These are phyloP conservation scores for Aurelia sp. DNA, from an alignment of 30 jellyfish, hydroid and myxozoan species.

Conservation along the genomic window DNA sequence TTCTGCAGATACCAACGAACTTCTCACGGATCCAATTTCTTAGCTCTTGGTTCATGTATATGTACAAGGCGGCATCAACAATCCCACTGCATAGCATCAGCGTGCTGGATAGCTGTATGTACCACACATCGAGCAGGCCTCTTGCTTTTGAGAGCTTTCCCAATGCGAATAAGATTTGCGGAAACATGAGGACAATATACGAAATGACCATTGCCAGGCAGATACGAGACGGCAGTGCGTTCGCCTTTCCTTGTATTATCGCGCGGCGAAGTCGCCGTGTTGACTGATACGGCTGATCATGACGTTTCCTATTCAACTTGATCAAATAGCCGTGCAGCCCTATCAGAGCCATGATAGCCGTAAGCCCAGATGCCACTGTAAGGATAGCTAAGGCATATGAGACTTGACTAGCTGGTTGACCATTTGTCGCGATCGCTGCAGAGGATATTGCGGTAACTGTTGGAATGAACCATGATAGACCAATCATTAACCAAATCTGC, in stretches of 20 bases:
- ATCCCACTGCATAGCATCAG: conserved; percentile 70
- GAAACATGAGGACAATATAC: conserved; percentile 55
- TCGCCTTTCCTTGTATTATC: conserved; percentile 1
- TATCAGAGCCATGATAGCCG: conserved; percentile 31
- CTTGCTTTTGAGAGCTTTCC: conserved; percentile 71
- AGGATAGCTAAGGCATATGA: conserved; percentile 75
- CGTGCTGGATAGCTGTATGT: conserved; percentile 74
- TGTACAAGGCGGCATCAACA: conserved; percentile 63
- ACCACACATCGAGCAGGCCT: conserved; percentile 83
- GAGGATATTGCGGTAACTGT: conserved; percentile 56
- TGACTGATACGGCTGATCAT: conserved; percentile 19
- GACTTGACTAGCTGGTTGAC: conserved; percentile 65
- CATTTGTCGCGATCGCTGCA: conserved; percentile 47
- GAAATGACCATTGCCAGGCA: conserved; percentile 59
- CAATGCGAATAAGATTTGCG: conserved; percentile 73
- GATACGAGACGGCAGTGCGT: conserved; percentile 36
- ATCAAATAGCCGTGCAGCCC: conserved; percentile 30
- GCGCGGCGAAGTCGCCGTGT: conserved; percentile 39
- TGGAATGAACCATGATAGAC: conserved; percentile 73
- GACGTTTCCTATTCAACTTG: conserved; percentile 19
- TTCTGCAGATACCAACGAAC: conserved; percentile 15
- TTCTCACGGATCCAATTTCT: conserved; percentile 35
- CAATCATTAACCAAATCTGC: conserved; percentile 69
- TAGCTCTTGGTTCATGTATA: conserved; percentile 45
- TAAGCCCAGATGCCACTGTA: conserved; percentile 62